These are phyloP conservation scores for Eurytoma adleriae DNA, from an alignment of 2,888 invertebrate genomes.

Conservation along the genomic window DNA sequence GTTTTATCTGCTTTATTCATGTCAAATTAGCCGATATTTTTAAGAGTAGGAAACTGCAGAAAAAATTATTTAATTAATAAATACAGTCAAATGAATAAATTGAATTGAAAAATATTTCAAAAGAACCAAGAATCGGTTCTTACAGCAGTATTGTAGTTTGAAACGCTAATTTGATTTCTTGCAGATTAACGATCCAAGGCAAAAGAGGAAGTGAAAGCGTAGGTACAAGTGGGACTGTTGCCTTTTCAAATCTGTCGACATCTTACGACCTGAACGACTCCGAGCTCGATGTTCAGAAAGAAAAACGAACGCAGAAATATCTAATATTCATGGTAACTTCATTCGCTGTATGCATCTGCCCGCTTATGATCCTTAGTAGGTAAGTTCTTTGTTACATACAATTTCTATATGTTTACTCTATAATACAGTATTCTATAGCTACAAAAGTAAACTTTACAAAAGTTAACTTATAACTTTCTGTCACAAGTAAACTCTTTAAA, in stretches of 20 bases:
- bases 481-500: no score
- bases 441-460: no score
- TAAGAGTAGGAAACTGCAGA: no score
- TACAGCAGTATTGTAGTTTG: no score
- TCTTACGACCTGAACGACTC: constrained; percentile 78
- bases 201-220: constrained; percentile 56
- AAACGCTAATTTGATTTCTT: constrained; percentile 4
- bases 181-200: constrained; percentile 59
- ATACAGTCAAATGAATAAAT: no score
- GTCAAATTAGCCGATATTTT: no score
- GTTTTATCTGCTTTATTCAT: no score
- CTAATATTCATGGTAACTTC: constrained; percentile 82
- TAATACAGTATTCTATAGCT: not conserved
- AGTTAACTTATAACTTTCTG: no score
- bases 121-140: no score
- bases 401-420: not conserved
- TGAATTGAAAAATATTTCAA: no score
- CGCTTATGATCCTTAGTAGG: constrained; percentile 80
- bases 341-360: constrained; percentile 83
- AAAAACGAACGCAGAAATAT: constrained; percentile 83
- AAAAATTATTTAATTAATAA: no score
- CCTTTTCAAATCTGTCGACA: constrained; percentile 59
- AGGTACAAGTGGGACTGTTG: constrained; percentile 49
- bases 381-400: constrained; percentile 38
- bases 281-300: constrained; percentile 79